Base-by-base conservation (phyloP, 1,140 invertebrate species). In the Drosophila malerkotliana region DNA sequence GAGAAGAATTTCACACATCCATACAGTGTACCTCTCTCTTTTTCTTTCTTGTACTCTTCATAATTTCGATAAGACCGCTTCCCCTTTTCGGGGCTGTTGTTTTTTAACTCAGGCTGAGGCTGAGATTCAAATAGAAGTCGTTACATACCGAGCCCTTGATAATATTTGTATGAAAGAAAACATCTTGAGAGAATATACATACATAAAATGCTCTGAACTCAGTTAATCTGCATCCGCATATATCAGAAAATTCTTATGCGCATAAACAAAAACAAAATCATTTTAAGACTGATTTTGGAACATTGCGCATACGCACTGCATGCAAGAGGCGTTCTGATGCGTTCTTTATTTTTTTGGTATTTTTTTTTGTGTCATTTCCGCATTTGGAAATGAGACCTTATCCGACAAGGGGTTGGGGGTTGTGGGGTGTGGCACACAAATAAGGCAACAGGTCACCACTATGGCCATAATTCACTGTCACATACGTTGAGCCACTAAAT, bases 181-280 rank as follows among this genome's bases (percentile, higher is more conserved):
- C 39, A 47, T 24, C 28, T 45, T 54, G 34, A 62, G 32, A 14
- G 51, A 32, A 21, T 9, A 21, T 9, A 47, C 39, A 14, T 14
- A 14, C 18, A 24, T 14, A 3, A 4, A 55, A 3, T 30, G 63
- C 18, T 26, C 63, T 58, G 49, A 24, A 30, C 49, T 47, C 54
- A 12, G 12, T 12, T 37, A 49, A 67, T 67, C 57, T 32, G 4
- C 34, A 61, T 49, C 45, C 28, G 39, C 30, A 49, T 18, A 12
- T 61, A 66, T 61, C 57, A 45, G 34, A 10, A n/a, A 41, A 60
- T 41, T 53, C 10, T 24, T 61, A 53, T 44, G 44, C 48, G 39
- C 76, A 77, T 77, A 72, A 77, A 78, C 67, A 72, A 72, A 56
- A 78, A 69, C 54, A 78, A 53, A 39, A 6, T n/a, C 26, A 28